Percentiles rank a stretch among this genome's conserved stretches.
Conservation (phyloP, 2,888 invertebrate species). For the Neuroscelio doddi region DNA sequence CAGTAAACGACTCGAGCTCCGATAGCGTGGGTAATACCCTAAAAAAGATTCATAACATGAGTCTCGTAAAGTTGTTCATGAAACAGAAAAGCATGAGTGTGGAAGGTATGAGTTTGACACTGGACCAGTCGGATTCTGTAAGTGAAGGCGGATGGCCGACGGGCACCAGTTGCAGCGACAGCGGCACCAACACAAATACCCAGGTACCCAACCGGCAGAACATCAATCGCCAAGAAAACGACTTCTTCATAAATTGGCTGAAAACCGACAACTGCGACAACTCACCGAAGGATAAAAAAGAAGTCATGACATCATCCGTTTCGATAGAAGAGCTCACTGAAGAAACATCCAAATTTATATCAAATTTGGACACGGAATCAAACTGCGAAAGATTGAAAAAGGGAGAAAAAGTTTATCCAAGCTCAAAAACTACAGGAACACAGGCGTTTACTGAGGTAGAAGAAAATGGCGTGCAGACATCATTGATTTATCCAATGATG, state of each 20-base stretch:
- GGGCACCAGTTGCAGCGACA: slow-evolving; percentile 77
- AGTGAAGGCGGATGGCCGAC: slow-evolving; percentile 82
- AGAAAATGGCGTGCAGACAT: slow-evolving; percentile 68
- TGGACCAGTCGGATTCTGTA: slow-evolving; percentile 83
- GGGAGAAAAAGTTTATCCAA: slow-evolving; percentile 34
- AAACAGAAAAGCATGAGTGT: slow-evolving; percentile 90
- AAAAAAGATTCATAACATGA: slow-evolving; percentile 81
- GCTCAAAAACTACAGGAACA: slow-evolving; percentile 59
- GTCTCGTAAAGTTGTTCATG: slow-evolving; percentile 90
- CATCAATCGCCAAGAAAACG: slow-evolving; percentile 59
- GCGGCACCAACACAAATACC: slow-evolving; percentile 72
- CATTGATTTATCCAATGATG: slow-evolving; percentile 62
- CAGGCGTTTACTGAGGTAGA: slow-evolving; percentile 64
- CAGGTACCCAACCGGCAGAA: slow-evolving; percentile 59
- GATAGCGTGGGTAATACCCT: slow-evolving; percentile 62
- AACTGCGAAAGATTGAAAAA: slow-evolving; percentile 40
- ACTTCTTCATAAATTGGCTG: slow-evolving; percentile 69
- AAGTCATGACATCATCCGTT: slow-evolving; percentile 69
- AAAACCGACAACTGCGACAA: slow-evolving; percentile 59
- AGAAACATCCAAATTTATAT: slow-evolving; percentile 68
- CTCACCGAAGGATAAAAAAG: slow-evolving; percentile 71
- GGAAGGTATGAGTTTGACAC: slow-evolving; percentile 80
- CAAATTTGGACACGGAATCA: slow-evolving; percentile 44
- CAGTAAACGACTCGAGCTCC: slow-evolving; percentile 66
- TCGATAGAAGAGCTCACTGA: slow-evolving; percentile 73